A percentile compares a stretch with the other conserved stretches of the same genome.
Conservation (phyloP, 2,888 invertebrate species). For the Tetranychus piercei region DNA sequence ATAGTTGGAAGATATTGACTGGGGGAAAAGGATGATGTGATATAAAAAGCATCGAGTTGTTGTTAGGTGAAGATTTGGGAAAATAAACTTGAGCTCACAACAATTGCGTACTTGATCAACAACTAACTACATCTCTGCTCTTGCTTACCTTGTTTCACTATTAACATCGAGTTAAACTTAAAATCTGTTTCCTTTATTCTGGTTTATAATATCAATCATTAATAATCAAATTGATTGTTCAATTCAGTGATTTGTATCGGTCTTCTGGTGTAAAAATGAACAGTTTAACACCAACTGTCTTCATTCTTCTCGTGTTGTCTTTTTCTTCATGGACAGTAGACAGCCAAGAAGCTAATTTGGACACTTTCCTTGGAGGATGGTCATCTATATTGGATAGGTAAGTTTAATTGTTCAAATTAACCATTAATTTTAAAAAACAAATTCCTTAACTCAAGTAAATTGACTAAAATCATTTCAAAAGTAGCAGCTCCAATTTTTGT, state of each 20-base stretch:
- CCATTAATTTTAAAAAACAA: neutral
- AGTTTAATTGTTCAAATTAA: neutral
- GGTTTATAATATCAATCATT: no score
- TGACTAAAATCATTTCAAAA: no score
- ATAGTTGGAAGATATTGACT: neutral
- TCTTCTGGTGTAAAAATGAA: neutral
- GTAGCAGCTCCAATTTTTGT: no score
- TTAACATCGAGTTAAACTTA: no score
- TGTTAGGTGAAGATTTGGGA: neutral
- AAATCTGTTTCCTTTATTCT: no score
- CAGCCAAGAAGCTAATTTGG: neutral
- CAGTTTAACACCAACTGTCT: neutral
- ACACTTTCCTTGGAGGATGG: neutral
- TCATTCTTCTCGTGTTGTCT: neutral
- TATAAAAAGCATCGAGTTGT: neutral
- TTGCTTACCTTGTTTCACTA: neutral
- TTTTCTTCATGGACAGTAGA: neutral
- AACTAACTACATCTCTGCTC: neutral
- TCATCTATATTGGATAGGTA: neutral
- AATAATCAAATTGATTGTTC: no score
- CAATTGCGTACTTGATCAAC: neutral
- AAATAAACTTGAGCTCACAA: neutral
- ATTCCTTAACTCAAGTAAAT: neutral
- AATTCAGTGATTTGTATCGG: no score
- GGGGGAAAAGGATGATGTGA: neutral